Conservation (phyloP, 30 jellyfish, hydroid and myxozoan genomes). For the Hydractinia echinata region DNA sequence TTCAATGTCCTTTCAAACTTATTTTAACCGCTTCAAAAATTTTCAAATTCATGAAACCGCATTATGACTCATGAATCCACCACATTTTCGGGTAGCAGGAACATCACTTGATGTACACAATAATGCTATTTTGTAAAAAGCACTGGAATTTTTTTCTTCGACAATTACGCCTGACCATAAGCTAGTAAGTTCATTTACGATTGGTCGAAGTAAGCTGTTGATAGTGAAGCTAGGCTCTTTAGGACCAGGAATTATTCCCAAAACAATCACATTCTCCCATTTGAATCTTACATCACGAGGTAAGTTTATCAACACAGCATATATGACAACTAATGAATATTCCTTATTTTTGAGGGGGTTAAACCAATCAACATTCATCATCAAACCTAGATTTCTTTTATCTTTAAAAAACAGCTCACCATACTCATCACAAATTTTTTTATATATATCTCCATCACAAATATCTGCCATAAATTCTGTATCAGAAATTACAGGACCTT, state of each 20-base stretch:
- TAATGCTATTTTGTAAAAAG: background rate
- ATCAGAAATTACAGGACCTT: slow-evolving; percentile 14
- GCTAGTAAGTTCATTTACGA: too few species aligned
- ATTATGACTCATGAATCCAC: background rate
- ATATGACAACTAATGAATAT: background rate
- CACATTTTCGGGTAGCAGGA: background rate
- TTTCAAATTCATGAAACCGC: background rate
- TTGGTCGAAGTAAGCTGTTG: background rate
- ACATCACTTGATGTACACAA: background rate
- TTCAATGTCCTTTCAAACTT: too few species aligned
- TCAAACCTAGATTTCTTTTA: slow-evolving; percentile 2
- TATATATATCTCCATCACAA: slow-evolving; percentile 11
- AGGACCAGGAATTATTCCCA: background rate
- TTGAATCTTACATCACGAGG: slow-evolving; percentile 18
- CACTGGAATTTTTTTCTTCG: background rate
- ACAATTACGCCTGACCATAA: background rate
- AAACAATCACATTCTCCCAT: background rate
- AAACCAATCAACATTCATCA: background rate
- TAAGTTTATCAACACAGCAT: background rate
- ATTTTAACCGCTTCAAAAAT: background rate
- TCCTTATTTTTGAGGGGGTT: slow-evolving; percentile 2
- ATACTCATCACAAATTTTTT: background rate
- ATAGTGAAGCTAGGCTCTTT: background rate
- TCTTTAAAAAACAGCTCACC: slow-evolving; percentile 6
- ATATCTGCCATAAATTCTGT: background rate